Evolutionary conservation across 2,113 vertebrate genomes (phyloP), one percentile per base, ranked within the genome.

Genomic region (Halcyon senegalensis): DNA sequence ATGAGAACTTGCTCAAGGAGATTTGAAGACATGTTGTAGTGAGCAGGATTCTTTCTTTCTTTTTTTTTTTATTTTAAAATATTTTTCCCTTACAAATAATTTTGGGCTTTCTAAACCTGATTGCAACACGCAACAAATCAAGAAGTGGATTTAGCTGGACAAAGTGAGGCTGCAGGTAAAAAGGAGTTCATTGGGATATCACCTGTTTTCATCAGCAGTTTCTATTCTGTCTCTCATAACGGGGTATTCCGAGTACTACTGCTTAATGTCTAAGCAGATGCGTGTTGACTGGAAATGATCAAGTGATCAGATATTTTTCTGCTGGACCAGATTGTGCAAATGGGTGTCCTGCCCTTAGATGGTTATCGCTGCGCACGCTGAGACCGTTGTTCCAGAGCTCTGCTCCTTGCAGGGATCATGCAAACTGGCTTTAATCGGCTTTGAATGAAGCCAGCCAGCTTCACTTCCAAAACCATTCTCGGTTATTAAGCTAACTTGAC

Each of bases 241-340:
- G 1, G 39, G 7, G 5, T 39, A 8, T 39, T 53, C 53, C 1
- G 0, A 0, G 0, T 41, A 44, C 41, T 50, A 27, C 35, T 62
- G 41, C 9, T 2, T 20, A 44, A 21, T 12, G 27, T 44, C 69
- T 28, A 39, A 53, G 37, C 64, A 78, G 69, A 51, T 62, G 68
- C 23, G 59, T 19, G 0, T 3, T 55, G 66, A 24, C 78, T 90
- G 70, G 80, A 31, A 89, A 50, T 9, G 25, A 59, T 39, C 37
- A 27, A 89, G 44, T 9, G 28, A 53, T 39, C 43, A 30, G 68
- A 1, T 13, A 2, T 67, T 50, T 88, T 88, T 33, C 70, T 67
- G n/a, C 66, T 33, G 60, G 33, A 7, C 35, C 44, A 23, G 51
- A 23, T 4, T 44, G 75, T 23, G 35, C 51, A 66, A 25, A 55